A percentile compares a stretch with the other conserved stretches of the same genome.
These are phyloP conservation scores for Elegia similella DNA, from an alignment of 2,888 invertebrate genomes.

Conservation along the genomic window DNA sequence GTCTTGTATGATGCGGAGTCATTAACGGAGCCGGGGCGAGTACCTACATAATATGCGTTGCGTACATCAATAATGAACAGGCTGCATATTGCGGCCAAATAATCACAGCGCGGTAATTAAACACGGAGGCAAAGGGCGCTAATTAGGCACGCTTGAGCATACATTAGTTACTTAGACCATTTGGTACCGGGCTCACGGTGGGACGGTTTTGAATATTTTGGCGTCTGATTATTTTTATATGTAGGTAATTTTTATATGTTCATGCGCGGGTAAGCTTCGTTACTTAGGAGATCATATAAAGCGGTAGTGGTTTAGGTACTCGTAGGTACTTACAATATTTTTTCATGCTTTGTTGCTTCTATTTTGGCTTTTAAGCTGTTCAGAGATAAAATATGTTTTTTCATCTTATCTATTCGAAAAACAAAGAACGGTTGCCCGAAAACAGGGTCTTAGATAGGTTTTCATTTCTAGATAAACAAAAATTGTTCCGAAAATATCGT, in stretches of 20 bases:
- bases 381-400: no score
- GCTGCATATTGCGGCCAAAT: slow-evolving; percentile 37
- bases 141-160: slow-evolving; percentile 28
- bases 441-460: no score
- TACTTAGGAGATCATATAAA: no score
- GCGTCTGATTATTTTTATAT: background rate
- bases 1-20: background rate
- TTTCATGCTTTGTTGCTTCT: no score
- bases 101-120: slow-evolving; percentile 41
- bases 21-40: background rate
- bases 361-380: no score
- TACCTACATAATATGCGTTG: slow-evolving; percentile 9
- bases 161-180: slow-evolving; percentile 26
- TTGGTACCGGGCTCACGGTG: background rate
- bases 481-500: no score
- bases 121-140: slow-evolving; percentile 36
- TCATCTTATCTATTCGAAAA: no score
- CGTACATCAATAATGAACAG: slow-evolving; percentile 21
- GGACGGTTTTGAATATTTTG: slow-evolving; percentile 5
- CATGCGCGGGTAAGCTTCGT: background rate
- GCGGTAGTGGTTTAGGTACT: no score
- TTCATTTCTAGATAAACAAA: no score
- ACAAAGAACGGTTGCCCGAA: no score
- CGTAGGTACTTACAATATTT: no score
- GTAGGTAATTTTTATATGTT: background rate